Base-by-base conservation (phyloP, 2,113 vertebrate genomes). In the Elaphurus davidianus region DNA sequence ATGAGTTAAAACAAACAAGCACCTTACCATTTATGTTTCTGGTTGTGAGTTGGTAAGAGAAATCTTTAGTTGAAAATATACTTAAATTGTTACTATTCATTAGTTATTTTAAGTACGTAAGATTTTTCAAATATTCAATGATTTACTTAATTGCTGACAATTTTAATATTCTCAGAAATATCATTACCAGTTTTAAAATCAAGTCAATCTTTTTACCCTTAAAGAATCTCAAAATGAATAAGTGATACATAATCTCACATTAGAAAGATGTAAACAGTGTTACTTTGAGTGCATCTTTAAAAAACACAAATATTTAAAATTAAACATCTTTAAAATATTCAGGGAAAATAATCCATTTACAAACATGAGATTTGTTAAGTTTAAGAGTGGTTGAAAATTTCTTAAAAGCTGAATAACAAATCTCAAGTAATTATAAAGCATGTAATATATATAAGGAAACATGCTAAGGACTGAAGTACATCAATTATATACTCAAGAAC, bases 81-180 rank as follows among this genome's bases (percentile, higher is more conserved):
- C 43, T 59, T 82, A 94, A 74, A 93, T 21, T 91, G 17, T 89
- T 88, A 91, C 43, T 16, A 71, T 11, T 67, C 4, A 76, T 57
- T 27, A 95, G 57, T 88, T 95, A 94, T 54, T 55, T 2, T 57
- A 92, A 88, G 10, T 12, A 54, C 17, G 12, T 36, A 90, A 47
- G 47, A 86, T 23, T 94, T 82, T 78, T 92, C 71, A 76, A 90
- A 59, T 90, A 81, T 12, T 90, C 64, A 90, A 85, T 81, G 25
- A 97, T 85, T 79, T 96, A 2, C 23, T 82, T 90, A 95, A 97
- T 12, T 94, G 54, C 6, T 76, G 28, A 93, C 50, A 93, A 97
- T 93, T 92, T 85, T 45, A 96, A 74, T 30, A 87, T 43, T 97
- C 43, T 88, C 64, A 89, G 10, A 92, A 85, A 91, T 88, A 2